A percentile compares a stretch with the other conserved stretches of the same genome.
phyloP scores from a whole-genome alignment of 2,797 vertebrate genomes.

The Coilia nasus region DNA sequence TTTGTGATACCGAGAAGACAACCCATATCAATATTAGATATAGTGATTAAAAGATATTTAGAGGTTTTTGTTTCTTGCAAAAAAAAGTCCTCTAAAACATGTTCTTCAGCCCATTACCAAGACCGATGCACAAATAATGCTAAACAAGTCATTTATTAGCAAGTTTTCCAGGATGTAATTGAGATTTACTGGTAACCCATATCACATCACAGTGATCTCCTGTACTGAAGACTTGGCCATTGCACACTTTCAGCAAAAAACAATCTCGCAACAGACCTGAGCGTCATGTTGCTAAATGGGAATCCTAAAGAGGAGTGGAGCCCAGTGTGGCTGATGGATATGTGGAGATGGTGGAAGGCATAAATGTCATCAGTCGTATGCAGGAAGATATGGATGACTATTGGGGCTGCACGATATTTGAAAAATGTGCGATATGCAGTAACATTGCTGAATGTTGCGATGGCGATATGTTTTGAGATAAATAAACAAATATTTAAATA shows the following conservation, averaged over 20 bases:
- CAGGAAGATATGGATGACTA: background rate
- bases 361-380: conserved; percentile 2
- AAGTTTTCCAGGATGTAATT: background rate
- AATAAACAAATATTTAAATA: no score
- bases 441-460: no score
- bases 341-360: background rate
- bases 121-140: background rate
- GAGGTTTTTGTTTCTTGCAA: background rate
- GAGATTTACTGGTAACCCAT: background rate
- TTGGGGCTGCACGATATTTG: no score
- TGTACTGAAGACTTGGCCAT: background rate
- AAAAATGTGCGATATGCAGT: no score
- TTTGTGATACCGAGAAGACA: background rate
- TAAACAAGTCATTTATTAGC: background rate
- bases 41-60: background rate
- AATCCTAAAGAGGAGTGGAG: background rate
- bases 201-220: background rate
- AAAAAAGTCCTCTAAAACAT: background rate
- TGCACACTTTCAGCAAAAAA: background rate
- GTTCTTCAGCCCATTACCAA: background rate
- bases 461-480: no score
- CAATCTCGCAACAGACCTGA: background rate
- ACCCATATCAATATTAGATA: background rate
- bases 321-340: background rate
- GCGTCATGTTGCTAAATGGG: background rate